Evolutionary conservation across 2,113 vertebrate genomes (phyloP).

Genomic region (Pungitius pungitius): DNA sequence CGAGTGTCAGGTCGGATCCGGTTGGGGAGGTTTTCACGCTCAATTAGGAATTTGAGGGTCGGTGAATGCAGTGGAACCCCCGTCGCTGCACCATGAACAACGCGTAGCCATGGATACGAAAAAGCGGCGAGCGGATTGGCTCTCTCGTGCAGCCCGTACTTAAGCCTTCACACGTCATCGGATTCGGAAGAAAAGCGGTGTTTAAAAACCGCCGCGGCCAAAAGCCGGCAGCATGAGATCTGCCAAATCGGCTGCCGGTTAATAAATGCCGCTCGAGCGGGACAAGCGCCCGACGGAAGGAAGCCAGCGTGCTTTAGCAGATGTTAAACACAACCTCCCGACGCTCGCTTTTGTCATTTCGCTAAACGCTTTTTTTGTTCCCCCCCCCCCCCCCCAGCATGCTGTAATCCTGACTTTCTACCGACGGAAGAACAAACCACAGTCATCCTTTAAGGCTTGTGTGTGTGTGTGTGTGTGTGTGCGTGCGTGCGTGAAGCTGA

Average conservation of each 20-base stretch:
- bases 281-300: constrained; percentile 3
- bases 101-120: constrained; percentile 24
- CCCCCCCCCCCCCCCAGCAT: constrained; percentile 3
- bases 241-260: constrained; percentile 12
- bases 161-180: not conserved
- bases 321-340: not conserved
- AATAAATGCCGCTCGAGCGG: not conserved
- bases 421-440: constrained; percentile 3
- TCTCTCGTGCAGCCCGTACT: constrained; percentile 13
- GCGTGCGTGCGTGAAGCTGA: constrained; percentile 55
- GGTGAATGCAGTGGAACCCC: constrained; percentile 4
- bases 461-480: constrained; percentile 18
- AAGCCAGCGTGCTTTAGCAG: not conserved
- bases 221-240: constrained; percentile 1
- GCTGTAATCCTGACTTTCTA: constrained; percentile 12
- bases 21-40: constrained; percentile 2
- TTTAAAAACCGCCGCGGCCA: constrained; percentile 11
- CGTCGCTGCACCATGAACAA: not conserved
- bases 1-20: not conserved
- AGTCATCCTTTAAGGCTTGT: constrained; percentile 4
- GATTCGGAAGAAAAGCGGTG: not conserved
- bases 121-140: not conserved
- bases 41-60: not conserved
- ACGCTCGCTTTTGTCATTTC: not conserved
- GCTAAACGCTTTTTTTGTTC: constrained; percentile 3